These are phyloP conservation scores for Melieria crassipennis DNA, from an alignment of 2,888 invertebrate genomes.

Conservation along the genomic window DNA sequence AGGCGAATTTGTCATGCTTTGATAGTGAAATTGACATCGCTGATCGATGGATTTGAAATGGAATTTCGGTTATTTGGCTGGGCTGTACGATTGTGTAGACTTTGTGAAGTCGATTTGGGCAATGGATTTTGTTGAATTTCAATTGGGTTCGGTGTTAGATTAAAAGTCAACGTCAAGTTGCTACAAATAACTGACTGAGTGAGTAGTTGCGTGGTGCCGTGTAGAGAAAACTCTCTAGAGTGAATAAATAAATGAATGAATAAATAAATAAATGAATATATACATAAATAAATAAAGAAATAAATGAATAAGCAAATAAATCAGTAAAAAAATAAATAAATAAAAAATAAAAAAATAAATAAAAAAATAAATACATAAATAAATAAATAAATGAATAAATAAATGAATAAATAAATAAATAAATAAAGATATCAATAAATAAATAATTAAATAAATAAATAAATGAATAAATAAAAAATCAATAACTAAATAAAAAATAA, in stretches of 20 bases:
- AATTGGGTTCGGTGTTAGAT: no score
- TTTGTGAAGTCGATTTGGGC: no score
- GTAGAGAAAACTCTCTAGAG: not conserved
- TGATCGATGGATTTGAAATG: no score
- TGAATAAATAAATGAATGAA: not conserved
- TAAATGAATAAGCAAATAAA: not conserved
- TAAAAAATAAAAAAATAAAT: not conserved
- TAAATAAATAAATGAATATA: not conserved
- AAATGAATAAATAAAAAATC: not conserved
- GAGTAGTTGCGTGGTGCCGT: no score
- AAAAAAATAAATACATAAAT: not conserved
- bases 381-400: not conserved
- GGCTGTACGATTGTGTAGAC: no score
- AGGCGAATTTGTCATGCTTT: no score
- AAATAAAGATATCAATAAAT: slow-evolving; percentile 2
- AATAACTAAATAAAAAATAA: slow-evolving; percentile 5
- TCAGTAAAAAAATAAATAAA: not conserved
- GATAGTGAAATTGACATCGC: no score
- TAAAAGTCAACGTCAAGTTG: no score
- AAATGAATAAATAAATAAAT: slow-evolving; percentile 6
- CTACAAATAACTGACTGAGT: no score
- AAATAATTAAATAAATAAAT: not conserved
- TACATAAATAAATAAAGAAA: not conserved
- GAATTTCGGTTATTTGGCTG: no score
- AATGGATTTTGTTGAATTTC: no score